phyloP scores from a whole-genome alignment of 53 echinoderm and acorn worm species.

The Arbacia lixula region DNA sequence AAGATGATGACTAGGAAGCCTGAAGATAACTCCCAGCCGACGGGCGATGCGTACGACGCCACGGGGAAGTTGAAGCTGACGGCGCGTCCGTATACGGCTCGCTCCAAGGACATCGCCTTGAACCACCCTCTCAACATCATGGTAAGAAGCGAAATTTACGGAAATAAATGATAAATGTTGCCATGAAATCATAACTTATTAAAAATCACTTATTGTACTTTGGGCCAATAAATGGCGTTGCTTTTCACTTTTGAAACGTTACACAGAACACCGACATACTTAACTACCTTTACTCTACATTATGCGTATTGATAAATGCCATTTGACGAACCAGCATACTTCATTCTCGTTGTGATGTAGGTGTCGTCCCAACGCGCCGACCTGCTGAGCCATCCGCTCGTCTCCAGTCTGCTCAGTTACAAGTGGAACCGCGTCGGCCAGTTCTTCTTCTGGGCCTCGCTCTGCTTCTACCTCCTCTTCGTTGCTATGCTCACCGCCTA shows the following conservation, averaged over 20 bases:
- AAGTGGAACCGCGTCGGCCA: constrained; percentile 91
- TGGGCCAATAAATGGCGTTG: too few relatives aligned
- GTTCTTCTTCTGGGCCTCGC: constrained; percentile 81
- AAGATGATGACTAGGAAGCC: constrained; percentile 1
- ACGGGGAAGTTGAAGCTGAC: constrained; percentile 14
- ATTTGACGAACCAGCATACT: too few relatives aligned
- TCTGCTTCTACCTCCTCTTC: constrained; percentile 72
- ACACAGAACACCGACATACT: too few relatives aligned
- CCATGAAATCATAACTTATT: neutral
- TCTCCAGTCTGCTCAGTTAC: constrained; percentile 75
- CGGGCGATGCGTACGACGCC: neutral
- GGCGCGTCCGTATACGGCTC: constrained; percentile 61
- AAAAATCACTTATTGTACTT: too few relatives aligned
- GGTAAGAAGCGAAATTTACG: constrained; percentile 50
- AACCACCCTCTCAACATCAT: constrained; percentile 82
- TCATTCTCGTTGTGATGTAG: constrained; percentile 40
- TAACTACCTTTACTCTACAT: too few relatives aligned
- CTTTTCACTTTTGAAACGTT: too few relatives aligned
- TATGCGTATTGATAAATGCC: too few relatives aligned
- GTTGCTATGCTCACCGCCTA: constrained; percentile 88
- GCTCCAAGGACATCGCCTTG: constrained; percentile 47
- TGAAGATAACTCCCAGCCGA: neutral
- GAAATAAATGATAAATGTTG: neutral
- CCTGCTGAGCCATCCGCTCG: constrained; percentile 83
- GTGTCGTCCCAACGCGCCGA: constrained; percentile 73